Evolutionary conservation across 2,797 vertebrate species (phyloP).

Genomic region (Galaxias olidus): DNA sequence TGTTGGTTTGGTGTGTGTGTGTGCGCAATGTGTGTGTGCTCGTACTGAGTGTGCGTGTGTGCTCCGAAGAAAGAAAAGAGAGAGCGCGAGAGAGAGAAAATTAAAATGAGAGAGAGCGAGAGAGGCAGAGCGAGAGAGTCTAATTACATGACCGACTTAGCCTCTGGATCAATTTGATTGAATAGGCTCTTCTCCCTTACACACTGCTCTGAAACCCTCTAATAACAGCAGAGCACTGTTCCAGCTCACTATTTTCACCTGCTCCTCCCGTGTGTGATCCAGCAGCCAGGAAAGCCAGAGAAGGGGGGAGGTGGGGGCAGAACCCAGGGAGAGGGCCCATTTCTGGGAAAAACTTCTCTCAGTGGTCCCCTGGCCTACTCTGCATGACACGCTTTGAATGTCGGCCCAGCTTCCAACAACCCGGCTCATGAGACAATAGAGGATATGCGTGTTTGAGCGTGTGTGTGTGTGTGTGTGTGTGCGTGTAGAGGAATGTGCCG

Average conservation of each 20-base stretch:
- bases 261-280: constrained; percentile 20
- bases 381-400: constrained; percentile 10
- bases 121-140: constrained; percentile 30
- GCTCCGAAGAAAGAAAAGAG: constrained; percentile 12
- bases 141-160: constrained; percentile 66
- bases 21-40: constrained; percentile 16
- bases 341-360: constrained; percentile 43
- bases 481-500: constrained; percentile 10
- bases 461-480: neutral
- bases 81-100: constrained; percentile 11
- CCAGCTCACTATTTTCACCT: constrained; percentile 27
- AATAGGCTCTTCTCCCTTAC: constrained; percentile 45
- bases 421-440: constrained; percentile 33
- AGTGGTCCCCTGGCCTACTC: constrained; percentile 30
- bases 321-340: constrained; percentile 22
- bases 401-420: constrained; percentile 53
- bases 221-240: constrained; percentile 43
- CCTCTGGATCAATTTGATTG: constrained; percentile 58
- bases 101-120: constrained; percentile 24
- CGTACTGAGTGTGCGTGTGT: neutral
- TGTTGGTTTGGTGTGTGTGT: constrained; percentile 5
- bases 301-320: neutral
- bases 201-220: constrained; percentile 54
- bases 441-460: constrained; percentile 4
- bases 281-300: neutral